These are phyloP conservation scores for Clunio marinus DNA, from an alignment of 2,888 invertebrate genomes.

Conservation along the genomic window DNA sequence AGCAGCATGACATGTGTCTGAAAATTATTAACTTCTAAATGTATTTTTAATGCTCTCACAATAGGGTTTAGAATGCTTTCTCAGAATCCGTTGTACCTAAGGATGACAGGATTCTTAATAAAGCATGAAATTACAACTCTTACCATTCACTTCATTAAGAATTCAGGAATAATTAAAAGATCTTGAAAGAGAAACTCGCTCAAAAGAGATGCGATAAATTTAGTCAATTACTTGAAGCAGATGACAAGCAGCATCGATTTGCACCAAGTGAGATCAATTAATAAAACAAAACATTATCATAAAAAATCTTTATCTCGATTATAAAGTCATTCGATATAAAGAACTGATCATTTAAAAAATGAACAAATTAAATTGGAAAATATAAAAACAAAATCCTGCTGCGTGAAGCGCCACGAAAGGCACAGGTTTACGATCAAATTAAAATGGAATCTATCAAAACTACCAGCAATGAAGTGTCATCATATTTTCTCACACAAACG, in stretches of 20 bases:
- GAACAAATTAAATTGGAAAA: slow-evolving; percentile 16
- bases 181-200: background rate
- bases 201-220: slow-evolving; percentile 2
- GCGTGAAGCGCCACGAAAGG: background rate
- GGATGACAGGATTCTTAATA: background rate
- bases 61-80: slow-evolving; percentile 6
- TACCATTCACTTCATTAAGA: background rate
- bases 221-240: slow-evolving; percentile 6
- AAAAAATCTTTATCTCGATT: slow-evolving; percentile 15
- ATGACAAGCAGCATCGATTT: slow-evolving; percentile 14
- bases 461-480: background rate
- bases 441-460: slow-evolving; percentile 19
- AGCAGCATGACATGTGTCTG: slow-evolving; percentile 34
- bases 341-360: background rate
- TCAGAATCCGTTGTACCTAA: background rate
- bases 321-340: slow-evolving; percentile 11
- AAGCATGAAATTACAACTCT: slow-evolving; percentile 15
- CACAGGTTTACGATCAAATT: slow-evolving; percentile 7
- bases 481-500: background rate
- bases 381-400: too few relatives aligned
- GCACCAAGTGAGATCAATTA: slow-evolving; percentile 21
- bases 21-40: slow-evolving; percentile 36
- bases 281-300: slow-evolving; percentile 17
- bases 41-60: slow-evolving; percentile 19
- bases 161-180: background rate